Percentiles rank a stretch among this genome's conserved stretches.
phyloP scores from a whole-genome alignment of 2,888 invertebrate species.

The Chrysolina americana region DNA sequence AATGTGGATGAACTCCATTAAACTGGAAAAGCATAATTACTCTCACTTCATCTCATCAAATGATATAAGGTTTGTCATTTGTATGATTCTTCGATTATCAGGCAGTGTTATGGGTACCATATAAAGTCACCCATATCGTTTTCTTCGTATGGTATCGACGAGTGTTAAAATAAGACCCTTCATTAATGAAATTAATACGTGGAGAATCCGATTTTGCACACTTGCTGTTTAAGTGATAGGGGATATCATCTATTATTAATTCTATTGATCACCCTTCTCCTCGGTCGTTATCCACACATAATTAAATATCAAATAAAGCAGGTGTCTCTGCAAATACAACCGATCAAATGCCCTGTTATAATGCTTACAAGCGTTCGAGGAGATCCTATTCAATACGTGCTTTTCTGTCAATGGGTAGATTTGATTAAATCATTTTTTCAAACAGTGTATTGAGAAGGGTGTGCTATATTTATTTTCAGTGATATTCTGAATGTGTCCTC shows the following conservation, averaged over 20 bases:
- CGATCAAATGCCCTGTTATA: conserved; percentile 20
- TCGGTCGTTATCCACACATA: conserved; percentile 61
- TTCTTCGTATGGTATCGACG: background rate
- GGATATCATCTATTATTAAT: conserved; percentile 50
- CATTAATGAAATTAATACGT: background rate
- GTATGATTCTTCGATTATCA: too few relatives aligned
- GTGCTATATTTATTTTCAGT: too few relatives aligned
- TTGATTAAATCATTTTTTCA: background rate
- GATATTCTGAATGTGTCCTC: too few relatives aligned
- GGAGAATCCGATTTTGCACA: conserved; percentile 37
- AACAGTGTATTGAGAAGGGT: too few relatives aligned
- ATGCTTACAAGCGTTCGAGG: conserved; percentile 26
- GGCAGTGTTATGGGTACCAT: background rate
- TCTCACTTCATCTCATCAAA: too few relatives aligned
- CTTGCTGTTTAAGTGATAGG: conserved; percentile 40
- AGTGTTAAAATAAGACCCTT: background rate
- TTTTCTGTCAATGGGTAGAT: background rate
- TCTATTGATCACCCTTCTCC: conserved; percentile 53
- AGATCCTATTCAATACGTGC: background rate
- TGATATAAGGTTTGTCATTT: too few relatives aligned
- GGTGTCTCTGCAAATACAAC: conserved; percentile 51
- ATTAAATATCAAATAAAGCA: conserved; percentile 64
- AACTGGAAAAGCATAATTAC: too few relatives aligned
- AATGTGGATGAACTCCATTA: too few relatives aligned
- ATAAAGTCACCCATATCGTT: background rate